Conservation (phyloP, 2,113 vertebrate genomes). For the Anolis sagrei region DNA sequence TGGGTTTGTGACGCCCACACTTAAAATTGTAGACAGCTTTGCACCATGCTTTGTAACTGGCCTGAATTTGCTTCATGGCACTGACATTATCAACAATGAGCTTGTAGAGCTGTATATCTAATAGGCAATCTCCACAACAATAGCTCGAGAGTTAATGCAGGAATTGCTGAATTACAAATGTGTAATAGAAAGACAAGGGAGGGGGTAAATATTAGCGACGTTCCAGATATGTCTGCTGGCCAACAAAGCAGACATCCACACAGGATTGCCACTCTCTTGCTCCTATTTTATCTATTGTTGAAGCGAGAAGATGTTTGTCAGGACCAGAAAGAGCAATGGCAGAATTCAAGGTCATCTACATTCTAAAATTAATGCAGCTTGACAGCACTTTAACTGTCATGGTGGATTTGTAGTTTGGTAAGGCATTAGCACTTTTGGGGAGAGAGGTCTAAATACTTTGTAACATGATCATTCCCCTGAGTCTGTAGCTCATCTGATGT, state of each 20-base stretch:
- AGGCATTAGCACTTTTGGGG: too few relatives aligned
- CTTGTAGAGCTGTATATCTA: slow-evolving; percentile 61
- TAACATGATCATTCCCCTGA: too few relatives aligned
- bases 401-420: neutral
- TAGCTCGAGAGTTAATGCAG: slow-evolving; percentile 30
- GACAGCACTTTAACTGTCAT: too few relatives aligned
- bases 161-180: slow-evolving; percentile 48
- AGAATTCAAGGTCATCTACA: too few relatives aligned
- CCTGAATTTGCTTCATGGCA: slow-evolving; percentile 67
- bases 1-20: slow-evolving; percentile 71
- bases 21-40: slow-evolving; percentile 73
- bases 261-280: neutral
- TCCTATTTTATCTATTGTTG: neutral
- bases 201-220: slow-evolving; percentile 24
- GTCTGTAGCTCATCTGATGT: too few relatives aligned
- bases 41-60: slow-evolving; percentile 61
- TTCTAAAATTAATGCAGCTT: too few relatives aligned
- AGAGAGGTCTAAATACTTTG: too few relatives aligned
- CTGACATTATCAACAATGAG: slow-evolving; percentile 60
- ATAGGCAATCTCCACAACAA: slow-evolving; percentile 45
- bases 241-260: neutral
- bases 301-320: neutral
- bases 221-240: neutral
- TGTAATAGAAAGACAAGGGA: slow-evolving; percentile 51
- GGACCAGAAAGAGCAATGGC: neutral